A percentile compares a stretch with the other conserved stretches of the same genome.
These are phyloP conservation scores for Limnephilus marmoratus DNA, from an alignment of 2,888 invertebrate species.

Conservation along the genomic window DNA sequence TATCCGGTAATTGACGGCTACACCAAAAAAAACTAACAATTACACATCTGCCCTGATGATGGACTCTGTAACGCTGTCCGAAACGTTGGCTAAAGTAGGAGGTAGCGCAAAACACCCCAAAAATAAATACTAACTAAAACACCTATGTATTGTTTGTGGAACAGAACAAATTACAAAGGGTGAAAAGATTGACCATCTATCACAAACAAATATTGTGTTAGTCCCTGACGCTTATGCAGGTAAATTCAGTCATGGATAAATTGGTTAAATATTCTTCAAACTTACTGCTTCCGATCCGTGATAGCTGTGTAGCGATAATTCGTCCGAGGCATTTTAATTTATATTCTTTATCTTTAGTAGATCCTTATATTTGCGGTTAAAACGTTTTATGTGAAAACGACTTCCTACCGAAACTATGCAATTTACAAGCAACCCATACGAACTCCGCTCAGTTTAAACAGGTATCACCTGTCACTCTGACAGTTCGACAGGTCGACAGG, in stretches of 20 bases:
- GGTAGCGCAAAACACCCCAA: no score
- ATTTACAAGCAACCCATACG: not conserved
- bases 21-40: no score
- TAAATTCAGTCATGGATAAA: not conserved
- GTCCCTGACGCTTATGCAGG: no score
- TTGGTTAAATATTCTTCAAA: not conserved
- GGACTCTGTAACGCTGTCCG: no score
- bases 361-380: not conserved
- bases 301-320: conserved; percentile 18
- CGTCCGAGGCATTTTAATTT: conserved; percentile 8
- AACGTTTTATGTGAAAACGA: not conserved
- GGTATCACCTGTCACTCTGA: not conserved
- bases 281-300: not conserved
- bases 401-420: not conserved
- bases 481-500: not conserved
- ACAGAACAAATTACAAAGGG: no score
- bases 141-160: no score
- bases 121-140: no score
- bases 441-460: not conserved
- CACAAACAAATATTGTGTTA: no score
- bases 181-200: no score
- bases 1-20: no score
- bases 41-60: no score
- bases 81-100: no score
- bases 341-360: not conserved